Conservation (phyloP, 2,888 invertebrate species). For the Dryobotodes eremita region DNA sequence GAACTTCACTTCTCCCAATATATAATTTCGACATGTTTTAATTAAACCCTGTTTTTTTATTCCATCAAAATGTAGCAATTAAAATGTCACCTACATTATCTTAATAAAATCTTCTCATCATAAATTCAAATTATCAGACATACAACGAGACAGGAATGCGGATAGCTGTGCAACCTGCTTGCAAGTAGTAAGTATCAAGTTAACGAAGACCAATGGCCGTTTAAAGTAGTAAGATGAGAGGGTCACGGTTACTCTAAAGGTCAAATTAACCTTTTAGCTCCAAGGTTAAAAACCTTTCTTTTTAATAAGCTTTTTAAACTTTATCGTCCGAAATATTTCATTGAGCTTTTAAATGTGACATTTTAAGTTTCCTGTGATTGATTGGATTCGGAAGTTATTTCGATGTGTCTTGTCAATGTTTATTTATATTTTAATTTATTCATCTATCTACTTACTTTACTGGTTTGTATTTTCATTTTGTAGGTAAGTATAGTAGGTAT, state of each 20-base stretch:
- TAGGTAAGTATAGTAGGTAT: too few species aligned
- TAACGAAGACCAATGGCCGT: background rate
- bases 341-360: constrained; percentile 21
- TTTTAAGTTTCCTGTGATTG: constrained; percentile 22
- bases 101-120: background rate
- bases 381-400: constrained; percentile 18
- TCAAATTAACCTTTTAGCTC: constrained; percentile 37
- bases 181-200: background rate
- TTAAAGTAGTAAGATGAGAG: constrained; percentile 20
- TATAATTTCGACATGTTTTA: background rate
- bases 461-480: background rate
- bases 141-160: constrained; percentile 27
- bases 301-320: constrained; percentile 23
- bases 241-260: constrained; percentile 34
- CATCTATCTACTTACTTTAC: background rate
- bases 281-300: constrained; percentile 45
- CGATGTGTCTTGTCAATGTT: background rate
- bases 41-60: background rate
- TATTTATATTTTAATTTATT: background rate
- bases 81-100: background rate
- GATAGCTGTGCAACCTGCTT: constrained; percentile 13
- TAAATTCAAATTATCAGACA: constrained; percentile 6
- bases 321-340: constrained; percentile 18
- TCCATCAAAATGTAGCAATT: background rate
- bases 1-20: too few species aligned